Evolutionary conservation across 2,888 invertebrate genomes (phyloP).

Genomic region (Pachymerium ferrugineum): DNA sequence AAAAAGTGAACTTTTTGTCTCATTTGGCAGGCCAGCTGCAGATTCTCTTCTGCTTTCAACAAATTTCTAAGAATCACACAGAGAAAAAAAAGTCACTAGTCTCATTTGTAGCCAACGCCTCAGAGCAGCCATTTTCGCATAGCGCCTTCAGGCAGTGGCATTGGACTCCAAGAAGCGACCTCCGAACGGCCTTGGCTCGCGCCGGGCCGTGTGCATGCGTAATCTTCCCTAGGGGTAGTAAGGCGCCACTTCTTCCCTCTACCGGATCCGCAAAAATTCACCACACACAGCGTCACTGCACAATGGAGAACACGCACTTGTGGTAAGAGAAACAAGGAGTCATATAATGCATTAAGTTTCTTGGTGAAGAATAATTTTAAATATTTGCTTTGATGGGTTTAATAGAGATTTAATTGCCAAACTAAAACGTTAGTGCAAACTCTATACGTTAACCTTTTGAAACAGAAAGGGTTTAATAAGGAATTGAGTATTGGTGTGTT

Average conservation of each 20-base stretch:
- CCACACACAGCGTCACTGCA: background rate
- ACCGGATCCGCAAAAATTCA: constrained; percentile 6
- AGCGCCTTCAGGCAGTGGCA: constrained; percentile 15
- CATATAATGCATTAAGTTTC: background rate
- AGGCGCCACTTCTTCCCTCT: constrained; percentile 1
- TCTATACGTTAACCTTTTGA: too few relatives aligned
- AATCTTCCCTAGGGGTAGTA: constrained; percentile 18
- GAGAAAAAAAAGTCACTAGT: background rate
- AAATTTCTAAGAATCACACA: background rate
- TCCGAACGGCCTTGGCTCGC: constrained; percentile 21
- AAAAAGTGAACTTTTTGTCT: too few relatives aligned
- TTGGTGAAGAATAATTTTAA: too few relatives aligned
- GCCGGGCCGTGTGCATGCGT: constrained; percentile 15
- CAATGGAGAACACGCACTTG: background rate
- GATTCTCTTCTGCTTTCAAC: background rate
- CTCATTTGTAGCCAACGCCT: background rate
- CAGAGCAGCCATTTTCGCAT: constrained; percentile 12
- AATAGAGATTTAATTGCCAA: background rate
- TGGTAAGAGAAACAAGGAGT: background rate
- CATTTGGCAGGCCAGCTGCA: background rate
- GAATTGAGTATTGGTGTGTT: too few relatives aligned
- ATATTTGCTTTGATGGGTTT: background rate
- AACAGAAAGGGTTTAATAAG: too few relatives aligned
- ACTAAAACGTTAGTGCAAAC: too few relatives aligned
- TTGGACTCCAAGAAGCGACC: constrained; percentile 21